Percentiles rank a stretch among this genome's conserved stretches.
Evolutionary conservation across 2,113 vertebrate genomes (phyloP).

Genomic region (Glareola pratincola): DNA sequence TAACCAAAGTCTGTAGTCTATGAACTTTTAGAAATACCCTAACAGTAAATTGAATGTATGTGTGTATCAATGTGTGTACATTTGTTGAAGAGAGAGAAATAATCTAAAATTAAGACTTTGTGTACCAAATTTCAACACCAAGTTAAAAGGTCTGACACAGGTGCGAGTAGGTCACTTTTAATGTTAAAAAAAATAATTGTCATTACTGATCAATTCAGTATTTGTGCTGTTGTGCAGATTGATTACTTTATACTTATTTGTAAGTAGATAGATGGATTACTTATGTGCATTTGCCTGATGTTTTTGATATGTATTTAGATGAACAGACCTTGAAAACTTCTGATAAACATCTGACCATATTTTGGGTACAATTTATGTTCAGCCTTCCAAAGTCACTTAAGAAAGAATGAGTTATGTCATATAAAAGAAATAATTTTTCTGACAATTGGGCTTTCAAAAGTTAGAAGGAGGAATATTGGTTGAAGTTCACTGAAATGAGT

Average conservation of each 20-base stretch:
- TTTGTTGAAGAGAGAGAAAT: not conserved
- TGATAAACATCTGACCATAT: not conserved
- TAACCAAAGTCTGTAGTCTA: not conserved
- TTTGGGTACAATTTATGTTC: not conserved
- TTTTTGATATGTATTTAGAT: not conserved
- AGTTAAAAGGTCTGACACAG: not conserved
- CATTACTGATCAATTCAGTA: not conserved
- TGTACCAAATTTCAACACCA: not conserved
- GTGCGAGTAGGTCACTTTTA: not conserved
- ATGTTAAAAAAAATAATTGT: not conserved
- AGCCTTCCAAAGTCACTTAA: not conserved
- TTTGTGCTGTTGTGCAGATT: not conserved
- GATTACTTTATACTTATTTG: not conserved
- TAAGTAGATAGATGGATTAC: not conserved
- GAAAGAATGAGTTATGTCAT: not conserved
- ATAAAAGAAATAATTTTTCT: not conserved
- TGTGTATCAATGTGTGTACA: not conserved
- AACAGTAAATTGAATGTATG: not conserved
- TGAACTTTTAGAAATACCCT: not conserved
- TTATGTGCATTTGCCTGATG: not conserved
- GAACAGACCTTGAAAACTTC: not conserved
- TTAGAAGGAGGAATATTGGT: not conserved
- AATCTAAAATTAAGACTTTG: not conserved
- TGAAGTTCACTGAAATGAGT: not conserved
- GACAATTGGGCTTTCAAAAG: not conserved